A percentile compares a stretch with the other conserved stretches of the same genome.
Evolutionary conservation across 2,888 invertebrate species (phyloP).

Genomic region (Danaus chrysippus): DNA sequence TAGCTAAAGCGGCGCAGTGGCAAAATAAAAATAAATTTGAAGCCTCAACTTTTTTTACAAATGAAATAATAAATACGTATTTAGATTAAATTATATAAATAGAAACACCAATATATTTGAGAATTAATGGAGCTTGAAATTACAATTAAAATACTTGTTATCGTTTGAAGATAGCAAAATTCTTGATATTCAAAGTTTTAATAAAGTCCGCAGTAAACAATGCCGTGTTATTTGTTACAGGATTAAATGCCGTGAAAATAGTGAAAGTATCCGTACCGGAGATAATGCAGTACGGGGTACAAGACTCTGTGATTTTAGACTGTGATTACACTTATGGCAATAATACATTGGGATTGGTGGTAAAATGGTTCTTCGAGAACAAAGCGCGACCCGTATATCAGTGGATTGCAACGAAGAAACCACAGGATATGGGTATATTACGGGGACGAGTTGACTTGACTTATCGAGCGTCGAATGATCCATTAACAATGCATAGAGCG

Average conservation of each 20-base stretch:
- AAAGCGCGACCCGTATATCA: no score
- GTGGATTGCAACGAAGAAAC: no score
- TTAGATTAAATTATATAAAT: not conserved
- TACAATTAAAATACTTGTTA: slow-evolving; percentile 19
- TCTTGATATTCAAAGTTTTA: slow-evolving; percentile 17
- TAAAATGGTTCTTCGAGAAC: slow-evolving; percentile 88
- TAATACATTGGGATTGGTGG: slow-evolving; percentile 83
- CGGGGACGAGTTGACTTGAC: slow-evolving; percentile 80
- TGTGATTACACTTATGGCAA: no score
- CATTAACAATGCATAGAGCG: no score
- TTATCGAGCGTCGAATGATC: slow-evolving; percentile 82
- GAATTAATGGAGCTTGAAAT: not conserved
- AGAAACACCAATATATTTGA: slow-evolving; percentile 6
- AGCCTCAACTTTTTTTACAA: not conserved
- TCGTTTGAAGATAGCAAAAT: slow-evolving; percentile 17
- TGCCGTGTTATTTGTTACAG: slow-evolving; percentile 65
- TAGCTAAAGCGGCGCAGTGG: no score
- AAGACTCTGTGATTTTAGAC: slow-evolving; percentile 82
- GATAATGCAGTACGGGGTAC: slow-evolving; percentile 81
- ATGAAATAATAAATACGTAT: not conserved
- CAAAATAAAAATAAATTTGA: not conserved
- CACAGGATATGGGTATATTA: no score
- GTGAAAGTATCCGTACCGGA: no score
- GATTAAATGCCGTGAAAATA: slow-evolving; percentile 71
- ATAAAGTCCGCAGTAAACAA: no score